Evolutionary conservation across 2,888 invertebrate species (phyloP).

Genomic region (Bombylius discolor): DNA sequence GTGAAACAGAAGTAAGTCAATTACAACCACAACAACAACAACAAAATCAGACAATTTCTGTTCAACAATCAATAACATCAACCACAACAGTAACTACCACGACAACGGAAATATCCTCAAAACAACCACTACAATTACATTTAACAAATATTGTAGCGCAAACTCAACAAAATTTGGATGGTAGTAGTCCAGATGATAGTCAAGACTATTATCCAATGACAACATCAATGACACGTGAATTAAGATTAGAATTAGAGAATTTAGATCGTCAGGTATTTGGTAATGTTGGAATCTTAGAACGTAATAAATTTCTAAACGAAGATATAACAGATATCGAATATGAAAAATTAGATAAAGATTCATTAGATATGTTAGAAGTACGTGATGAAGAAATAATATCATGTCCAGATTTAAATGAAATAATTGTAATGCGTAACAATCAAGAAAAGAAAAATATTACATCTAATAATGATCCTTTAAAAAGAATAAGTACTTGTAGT

Average conservation of each 20-base stretch:
- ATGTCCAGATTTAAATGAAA: conserved; percentile 28
- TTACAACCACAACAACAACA: background rate
- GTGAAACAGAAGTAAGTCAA: no score
- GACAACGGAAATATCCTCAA: conserved; percentile 16
- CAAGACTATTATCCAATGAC: conserved; percentile 79
- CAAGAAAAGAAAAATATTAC: conserved; percentile 22
- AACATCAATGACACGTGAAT: conserved; percentile 71
- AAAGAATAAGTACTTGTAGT: conserved; percentile 22
- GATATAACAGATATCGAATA: conserved; percentile 25
- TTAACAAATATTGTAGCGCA: conserved; percentile 21
- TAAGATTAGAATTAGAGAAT: conserved; percentile 69
- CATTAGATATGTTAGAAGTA: conserved; percentile 30
- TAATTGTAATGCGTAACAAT: conserved; percentile 23
- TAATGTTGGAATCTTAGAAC: conserved; percentile 16
- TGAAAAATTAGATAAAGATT: conserved; percentile 35
- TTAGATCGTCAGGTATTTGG: conserved; percentile 75
- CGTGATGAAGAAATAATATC: conserved; percentile 30
- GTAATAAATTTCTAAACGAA: background rate
- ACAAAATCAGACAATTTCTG: background rate
- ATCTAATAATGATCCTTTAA: conserved; percentile 19
- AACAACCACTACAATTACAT: conserved; percentile 17
- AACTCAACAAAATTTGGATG: conserved; percentile 35
- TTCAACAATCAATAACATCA: background rate
- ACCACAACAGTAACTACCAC: conserved; percentile 6
- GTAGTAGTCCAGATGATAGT: conserved; percentile 65